Conservation (phyloP, 2,888 invertebrate genomes). For the Drosophila lacicola region DNA sequence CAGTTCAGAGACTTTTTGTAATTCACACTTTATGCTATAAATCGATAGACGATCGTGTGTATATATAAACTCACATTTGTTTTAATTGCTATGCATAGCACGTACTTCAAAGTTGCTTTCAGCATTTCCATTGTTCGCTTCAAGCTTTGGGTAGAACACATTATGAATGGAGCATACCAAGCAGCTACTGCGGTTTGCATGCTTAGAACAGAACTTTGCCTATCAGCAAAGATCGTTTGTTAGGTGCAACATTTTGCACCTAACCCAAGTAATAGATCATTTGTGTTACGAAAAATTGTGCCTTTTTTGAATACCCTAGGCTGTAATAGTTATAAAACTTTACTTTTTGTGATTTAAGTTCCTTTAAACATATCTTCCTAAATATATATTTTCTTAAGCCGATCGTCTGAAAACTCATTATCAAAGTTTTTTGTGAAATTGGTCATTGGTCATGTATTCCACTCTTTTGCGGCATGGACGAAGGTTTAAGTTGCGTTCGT, state of each 20-base stretch:
- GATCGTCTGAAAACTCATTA: too few species aligned
- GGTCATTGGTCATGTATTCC: too few species aligned
- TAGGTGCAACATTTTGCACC: slow-evolving; percentile 28
- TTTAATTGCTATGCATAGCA: slow-evolving; percentile 29
- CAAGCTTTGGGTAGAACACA: slow-evolving; percentile 5
- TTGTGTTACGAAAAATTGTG: not conserved
- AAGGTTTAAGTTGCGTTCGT: too few species aligned
- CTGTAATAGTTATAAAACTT: too few species aligned
- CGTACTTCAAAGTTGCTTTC: slow-evolving; percentile 27
- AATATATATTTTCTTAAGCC: too few species aligned
- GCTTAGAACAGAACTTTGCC: slow-evolving; percentile 7
- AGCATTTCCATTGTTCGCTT: slow-evolving; percentile 40
- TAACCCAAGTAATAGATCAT: slow-evolving; percentile 7
- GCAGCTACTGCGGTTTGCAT: slow-evolving; percentile 19
- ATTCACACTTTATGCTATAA: slow-evolving; percentile 12
- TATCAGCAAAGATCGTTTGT: slow-evolving; percentile 17
- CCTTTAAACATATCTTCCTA: too few species aligned
- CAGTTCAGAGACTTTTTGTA: slow-evolving; percentile 3
- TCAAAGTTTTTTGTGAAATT: too few species aligned
- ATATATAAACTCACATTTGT: not conserved
- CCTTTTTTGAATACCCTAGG: not conserved
- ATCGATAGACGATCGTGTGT: slow-evolving; percentile 15
- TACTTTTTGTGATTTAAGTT: too few species aligned
- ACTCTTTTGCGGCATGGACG: too few species aligned
- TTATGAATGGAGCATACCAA: slow-evolving; percentile 48